Conservation (phyloP, 2,797 vertebrate genomes). For the Hippopotamyrus pictus region DNA sequence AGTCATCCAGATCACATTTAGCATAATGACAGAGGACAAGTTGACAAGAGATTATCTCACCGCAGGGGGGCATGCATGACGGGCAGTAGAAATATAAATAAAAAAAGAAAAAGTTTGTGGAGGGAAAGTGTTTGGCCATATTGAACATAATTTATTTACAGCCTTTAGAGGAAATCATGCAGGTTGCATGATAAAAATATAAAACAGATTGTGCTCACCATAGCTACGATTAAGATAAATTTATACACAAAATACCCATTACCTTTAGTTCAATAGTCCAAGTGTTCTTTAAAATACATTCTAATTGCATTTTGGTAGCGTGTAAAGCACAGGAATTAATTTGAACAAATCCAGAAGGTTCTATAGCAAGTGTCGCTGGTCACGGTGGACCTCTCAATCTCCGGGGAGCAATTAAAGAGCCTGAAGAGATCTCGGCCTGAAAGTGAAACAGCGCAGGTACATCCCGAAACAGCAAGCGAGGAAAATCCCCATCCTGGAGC, state of each 20-base stretch:
- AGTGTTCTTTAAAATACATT: not conserved
- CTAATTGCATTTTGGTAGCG: not conserved
- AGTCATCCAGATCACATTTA: not conserved
- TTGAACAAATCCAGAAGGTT: not conserved
- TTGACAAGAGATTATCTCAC: not conserved
- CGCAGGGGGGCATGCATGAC: not conserved
- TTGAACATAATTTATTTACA: not conserved
- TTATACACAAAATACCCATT: not conserved
- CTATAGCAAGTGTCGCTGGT: not conserved
- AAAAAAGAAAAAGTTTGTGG: not conserved
- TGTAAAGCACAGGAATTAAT: not conserved
- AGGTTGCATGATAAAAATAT: not conserved
- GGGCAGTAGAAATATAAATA: not conserved
- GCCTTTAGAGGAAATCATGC: not conserved
- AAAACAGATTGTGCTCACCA: not conserved
- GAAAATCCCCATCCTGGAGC: not conserved
- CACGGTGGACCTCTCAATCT: not conserved
- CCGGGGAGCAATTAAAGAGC: not conserved
- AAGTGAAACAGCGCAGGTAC: not conserved
- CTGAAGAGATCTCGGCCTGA: not conserved
- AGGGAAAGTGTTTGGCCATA: not conserved
- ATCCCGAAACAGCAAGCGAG: not conserved
- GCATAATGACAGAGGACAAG: not conserved
- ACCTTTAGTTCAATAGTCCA: not conserved
- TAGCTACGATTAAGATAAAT: not conserved